Base-by-base conservation (phyloP, 2,113 vertebrate genomes). In the Mionectes macconnelli region DNA sequence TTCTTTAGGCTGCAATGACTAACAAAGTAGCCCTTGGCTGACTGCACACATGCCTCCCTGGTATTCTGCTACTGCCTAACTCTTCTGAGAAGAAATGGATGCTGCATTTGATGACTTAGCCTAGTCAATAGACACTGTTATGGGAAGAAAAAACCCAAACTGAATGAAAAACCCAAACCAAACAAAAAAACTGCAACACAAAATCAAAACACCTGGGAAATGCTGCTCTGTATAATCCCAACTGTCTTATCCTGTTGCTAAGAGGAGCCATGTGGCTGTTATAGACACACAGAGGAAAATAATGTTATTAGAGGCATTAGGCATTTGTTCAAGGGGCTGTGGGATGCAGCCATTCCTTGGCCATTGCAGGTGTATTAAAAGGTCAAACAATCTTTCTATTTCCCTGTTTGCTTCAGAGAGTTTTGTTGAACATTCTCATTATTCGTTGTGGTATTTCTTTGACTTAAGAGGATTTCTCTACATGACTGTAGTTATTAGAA, bases 361-460 rank as follows among this genome's bases (percentile, higher is more conserved):
- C 69, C 79, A 82, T 45, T 84, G 67, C 89, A 90, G 92, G 82
- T 92, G 50, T 94, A 97, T 97, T 96, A 96, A 97, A 96, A 97
- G 93, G 95, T 97, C 96, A 97, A 94, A 89, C 88, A 96, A 95
- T 97, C 84, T 94, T 96, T 79, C 53, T 67, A 75, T 90, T 93
- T 95, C 87, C 53, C 81, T 67, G 63, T 82, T 89, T 96, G 85
- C 88, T 92, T 91, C 89, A 70, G 57, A 73, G 76, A 63, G n/a
- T 85, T 88, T 84, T 95, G 83, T 63, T 69, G 66, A 96, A 94
- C 59, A 45, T 78, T 97, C 86, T 95, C 75, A 90, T 94, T 93
- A 93, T 84, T 90, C 11, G 5, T 89, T 67, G 37, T 2, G 12
- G 67, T 93, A 57, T 76, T 87, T 94, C 94, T 97, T 96, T 93